phyloP scores from a whole-genome alignment of 2,797 vertebrate genomes.

The Microctenopoma steveboyesi region DNA sequence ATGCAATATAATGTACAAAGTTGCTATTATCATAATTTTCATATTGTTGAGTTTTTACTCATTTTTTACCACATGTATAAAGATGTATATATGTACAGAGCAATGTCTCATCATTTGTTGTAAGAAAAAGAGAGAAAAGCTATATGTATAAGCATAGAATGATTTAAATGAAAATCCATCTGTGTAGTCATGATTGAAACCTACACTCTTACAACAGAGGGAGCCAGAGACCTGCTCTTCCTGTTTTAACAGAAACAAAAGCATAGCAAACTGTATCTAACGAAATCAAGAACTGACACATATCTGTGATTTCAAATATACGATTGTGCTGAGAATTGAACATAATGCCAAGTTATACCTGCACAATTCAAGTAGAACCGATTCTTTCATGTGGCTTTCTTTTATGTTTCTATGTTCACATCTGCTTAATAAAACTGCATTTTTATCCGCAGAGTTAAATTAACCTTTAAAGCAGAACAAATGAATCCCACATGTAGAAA shows the following conservation, averaged over 20 bases:
- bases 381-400: background rate
- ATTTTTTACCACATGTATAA: no score
- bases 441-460: background rate
- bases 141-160: no score
- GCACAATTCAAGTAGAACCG: background rate
- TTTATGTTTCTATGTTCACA: background rate
- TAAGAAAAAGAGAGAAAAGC: no score
- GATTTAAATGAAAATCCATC: background rate
- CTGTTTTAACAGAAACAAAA: background rate
- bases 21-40: no score
- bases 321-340: no score
- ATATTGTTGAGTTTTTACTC: no score
- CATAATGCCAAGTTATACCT: background rate
- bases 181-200: background rate
- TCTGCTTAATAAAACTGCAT: background rate
- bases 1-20: no score
- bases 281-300: background rate
- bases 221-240: slow-evolving; percentile 33
- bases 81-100: no score
- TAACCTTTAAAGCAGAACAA: background rate
- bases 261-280: background rate
- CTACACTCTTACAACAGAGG: slow-evolving; percentile 29
- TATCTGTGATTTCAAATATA: background rate
- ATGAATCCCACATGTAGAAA: background rate
- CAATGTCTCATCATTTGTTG: no score